Conservation (phyloP, 2,113 vertebrate genomes). For the Hemicordylus capensis region DNA sequence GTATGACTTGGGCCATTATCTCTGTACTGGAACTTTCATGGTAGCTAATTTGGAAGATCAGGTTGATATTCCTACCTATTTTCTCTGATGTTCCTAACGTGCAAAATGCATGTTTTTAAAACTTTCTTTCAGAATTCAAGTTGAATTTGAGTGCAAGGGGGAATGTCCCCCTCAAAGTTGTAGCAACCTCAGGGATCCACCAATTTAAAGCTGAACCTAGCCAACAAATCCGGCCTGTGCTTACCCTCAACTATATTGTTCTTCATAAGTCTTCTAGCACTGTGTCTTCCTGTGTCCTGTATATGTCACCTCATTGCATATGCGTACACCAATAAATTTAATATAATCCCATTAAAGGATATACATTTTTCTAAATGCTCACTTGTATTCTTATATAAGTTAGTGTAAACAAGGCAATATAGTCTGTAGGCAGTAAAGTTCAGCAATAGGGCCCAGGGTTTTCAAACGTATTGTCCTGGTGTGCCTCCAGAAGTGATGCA, state of each 20-base stretch:
- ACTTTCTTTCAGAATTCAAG: not conserved
- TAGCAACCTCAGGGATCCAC: not conserved
- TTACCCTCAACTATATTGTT: not conserved
- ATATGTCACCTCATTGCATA: too few relatives aligned
- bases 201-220: not conserved
- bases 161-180: too few relatives aligned
- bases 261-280: not conserved
- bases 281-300: not conserved
- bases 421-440: not conserved
- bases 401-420: not conserved
- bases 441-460: not conserved
- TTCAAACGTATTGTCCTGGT: too few relatives aligned
- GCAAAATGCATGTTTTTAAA: not conserved
- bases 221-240: not conserved
- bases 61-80: too few relatives aligned
- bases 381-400: not conserved
- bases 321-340: too few relatives aligned
- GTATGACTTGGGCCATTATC: too few relatives aligned
- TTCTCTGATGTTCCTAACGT: too few relatives aligned
- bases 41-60: too few relatives aligned
- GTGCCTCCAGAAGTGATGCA: too few relatives aligned
- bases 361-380: too few relatives aligned
- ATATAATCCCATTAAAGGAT: too few relatives aligned
- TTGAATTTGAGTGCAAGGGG: not conserved
- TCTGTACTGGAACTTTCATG: too few relatives aligned